These are phyloP conservation scores for Chromobotia macracanthus DNA, from an alignment of 2,797 vertebrate species.

Conservation along the genomic window DNA sequence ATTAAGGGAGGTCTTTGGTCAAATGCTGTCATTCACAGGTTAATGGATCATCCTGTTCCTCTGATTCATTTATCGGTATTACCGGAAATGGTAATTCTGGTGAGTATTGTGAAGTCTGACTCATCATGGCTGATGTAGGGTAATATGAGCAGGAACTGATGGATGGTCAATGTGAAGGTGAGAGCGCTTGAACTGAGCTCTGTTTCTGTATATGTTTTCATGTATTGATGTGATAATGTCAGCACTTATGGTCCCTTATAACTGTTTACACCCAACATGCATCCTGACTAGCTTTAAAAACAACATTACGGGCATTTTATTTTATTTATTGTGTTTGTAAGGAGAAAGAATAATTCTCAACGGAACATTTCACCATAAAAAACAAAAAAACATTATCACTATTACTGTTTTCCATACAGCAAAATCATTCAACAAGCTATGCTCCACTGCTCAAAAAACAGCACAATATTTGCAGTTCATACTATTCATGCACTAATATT, in stretches of 20 bases:
- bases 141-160: conserved; percentile 40
- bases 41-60: conserved; percentile 68
- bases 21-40: conserved; percentile 69
- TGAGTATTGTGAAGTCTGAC: conserved; percentile 42
- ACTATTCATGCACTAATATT: too few species aligned
- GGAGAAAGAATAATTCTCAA: too few species aligned
- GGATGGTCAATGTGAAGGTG: conserved; percentile 54
- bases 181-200: conserved; percentile 38
- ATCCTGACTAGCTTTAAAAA: neutral
- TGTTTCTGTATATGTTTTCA: conserved; percentile 41
- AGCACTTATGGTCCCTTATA: neutral
- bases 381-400: too few species aligned
- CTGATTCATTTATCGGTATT: conserved; percentile 52
- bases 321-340: too few species aligned
- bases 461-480: too few species aligned
- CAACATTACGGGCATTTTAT: neutral
- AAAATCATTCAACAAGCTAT: too few species aligned
- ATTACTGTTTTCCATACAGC: too few species aligned
- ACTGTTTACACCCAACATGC: neutral
- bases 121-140: conserved; percentile 44
- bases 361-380: too few species aligned
- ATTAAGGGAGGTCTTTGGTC: conserved; percentile 72
- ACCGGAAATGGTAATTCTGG: conserved; percentile 32
- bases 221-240: conserved; percentile 36
- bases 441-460: too few species aligned